Evolutionary conservation across 2,113 vertebrate species (phyloP), one percentile per base, ranked within the genome.

Genomic region (Barnardius zonarius): DNA sequence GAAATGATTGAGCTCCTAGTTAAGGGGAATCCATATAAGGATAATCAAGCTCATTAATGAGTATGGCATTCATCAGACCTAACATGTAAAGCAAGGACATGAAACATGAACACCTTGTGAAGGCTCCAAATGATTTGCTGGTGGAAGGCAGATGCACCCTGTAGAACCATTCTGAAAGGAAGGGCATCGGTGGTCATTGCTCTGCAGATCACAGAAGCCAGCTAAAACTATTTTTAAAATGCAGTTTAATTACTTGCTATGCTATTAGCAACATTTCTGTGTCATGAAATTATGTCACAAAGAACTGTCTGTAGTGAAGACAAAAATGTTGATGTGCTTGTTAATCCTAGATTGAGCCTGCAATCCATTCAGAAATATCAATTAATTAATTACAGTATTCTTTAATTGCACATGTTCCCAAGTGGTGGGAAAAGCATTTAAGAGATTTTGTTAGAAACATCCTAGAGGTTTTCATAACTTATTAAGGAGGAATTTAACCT

Each of bases 241-340:
- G 11, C 18, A 88, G 75, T 79, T 83, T 77, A 64, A 57, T 91
- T 41, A 5, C 77, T 51, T 79, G 88, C 66, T 78, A 59, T 62
- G n/a, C 12, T 82, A 67, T 95, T 92, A 69, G 35, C 81, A 95
- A 95, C 59, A 51, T 52, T 46, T 86, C 16, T 49, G 2, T 62
- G 25, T 61, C 64, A 89, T 93, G 44, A 94, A 62, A 93, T 94
- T 87, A 86, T 92, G 59, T 93, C 61, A 95, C 77, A 95, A 96
- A 86, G 54, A 96, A 78, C 64, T 84, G 35, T 66, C 35, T 95
- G 63, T 92, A 51, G 35, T 83, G 59, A 90, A 92, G 74, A 95
- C 30, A 81, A 72, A 93, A 93, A 93, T 54, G 33, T 83, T 93
- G 78, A 88, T 94, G 41, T 75, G 48, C 44, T 15, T 81, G 59